Evolutionary conservation across 2,888 invertebrate species (phyloP), one percentile per base, ranked within the genome.

Genomic region (Pristionchus exspectatus): DNA sequence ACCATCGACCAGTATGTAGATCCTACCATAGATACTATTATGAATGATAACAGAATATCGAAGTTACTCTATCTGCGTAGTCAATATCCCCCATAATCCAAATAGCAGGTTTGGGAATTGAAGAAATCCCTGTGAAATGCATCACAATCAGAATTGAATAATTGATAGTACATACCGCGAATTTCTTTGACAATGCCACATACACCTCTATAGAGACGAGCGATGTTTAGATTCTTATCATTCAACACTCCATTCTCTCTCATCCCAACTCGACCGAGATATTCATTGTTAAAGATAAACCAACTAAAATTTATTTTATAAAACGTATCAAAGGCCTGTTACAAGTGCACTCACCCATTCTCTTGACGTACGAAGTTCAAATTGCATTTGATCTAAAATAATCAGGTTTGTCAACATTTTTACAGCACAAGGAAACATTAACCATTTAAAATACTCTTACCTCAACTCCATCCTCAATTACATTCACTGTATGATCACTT

Each of bases 211-310:
- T 72, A 72, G 0, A 30, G 30, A 72, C 72, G 30, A 12, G 12
- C 72, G 16, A 33, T 24, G 16, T 30, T 72, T 0, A 72, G 12
- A 72, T 30, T 30, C 72, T 24, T 16, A 50, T 81, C 81, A 12
- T 27, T 9, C 10, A 14, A 3, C 14, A 4, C 50, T 44, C 81
- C 81, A n/a, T n/a, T 27, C 16, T 50, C 81, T n/a, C 14, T 44
- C 81, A 81, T 50, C 50, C n/a, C 81, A 50, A 81, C n/a, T 27
- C 50, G 81, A 27, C 81, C 81, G 81, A 81, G 81, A 81, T 81
- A 81, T 3, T 50, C 14, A 81, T 81, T 54, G 0, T 81, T 9
- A n/a, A 81, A 81, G 44, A 81, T 54, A 14, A 27, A 81, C 81
- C 81, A 81, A 5, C 81, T 81, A n/a, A n/a, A 81, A n/a, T 33